phyloP scores from a whole-genome alignment of 2,888 invertebrate genomes.

The Toxonevra muliebris region DNA sequence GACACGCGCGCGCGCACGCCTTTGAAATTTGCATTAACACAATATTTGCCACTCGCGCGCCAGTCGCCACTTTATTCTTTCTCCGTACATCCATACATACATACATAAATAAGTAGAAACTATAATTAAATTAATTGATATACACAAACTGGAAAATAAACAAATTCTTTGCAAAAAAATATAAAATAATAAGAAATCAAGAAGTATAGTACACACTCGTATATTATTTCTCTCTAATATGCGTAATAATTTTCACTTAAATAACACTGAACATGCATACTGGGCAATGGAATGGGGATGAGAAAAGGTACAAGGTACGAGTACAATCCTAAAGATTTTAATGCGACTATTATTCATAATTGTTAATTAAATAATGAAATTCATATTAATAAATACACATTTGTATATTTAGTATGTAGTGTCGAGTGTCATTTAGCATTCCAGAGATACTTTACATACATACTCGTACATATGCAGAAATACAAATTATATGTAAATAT shows the following conservation, averaged over 20 bases:
- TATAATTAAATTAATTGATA: slow-evolving; percentile 24
- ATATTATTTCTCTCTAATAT: too few relatives aligned
- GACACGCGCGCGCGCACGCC: not conserved
- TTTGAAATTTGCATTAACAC: not conserved
- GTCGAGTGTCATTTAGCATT: slow-evolving; percentile 25
- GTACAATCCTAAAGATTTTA: too few relatives aligned
- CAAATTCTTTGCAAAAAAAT: not conserved
- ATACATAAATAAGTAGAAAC: not conserved
- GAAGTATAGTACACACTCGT: too few relatives aligned
- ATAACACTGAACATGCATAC: too few relatives aligned
- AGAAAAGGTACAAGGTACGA: too few relatives aligned
- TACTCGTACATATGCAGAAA: not conserved
- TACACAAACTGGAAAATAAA: slow-evolving; percentile 19
- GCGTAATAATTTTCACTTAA: too few relatives aligned
- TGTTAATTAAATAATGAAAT: too few relatives aligned
- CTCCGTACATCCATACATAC: not conserved
- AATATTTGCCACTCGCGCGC: not conserved
- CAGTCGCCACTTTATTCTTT: not conserved
- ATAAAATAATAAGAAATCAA: not conserved
- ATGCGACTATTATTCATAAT: too few relatives aligned
- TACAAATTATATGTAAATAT: not conserved
- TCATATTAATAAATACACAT: not conserved
- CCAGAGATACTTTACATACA: slow-evolving; percentile 4
- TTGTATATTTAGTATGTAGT: not conserved
- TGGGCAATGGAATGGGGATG: too few relatives aligned